Conservation (phyloP, 1,140 invertebrate genomes). For the Lordiphosa collinella region DNA sequence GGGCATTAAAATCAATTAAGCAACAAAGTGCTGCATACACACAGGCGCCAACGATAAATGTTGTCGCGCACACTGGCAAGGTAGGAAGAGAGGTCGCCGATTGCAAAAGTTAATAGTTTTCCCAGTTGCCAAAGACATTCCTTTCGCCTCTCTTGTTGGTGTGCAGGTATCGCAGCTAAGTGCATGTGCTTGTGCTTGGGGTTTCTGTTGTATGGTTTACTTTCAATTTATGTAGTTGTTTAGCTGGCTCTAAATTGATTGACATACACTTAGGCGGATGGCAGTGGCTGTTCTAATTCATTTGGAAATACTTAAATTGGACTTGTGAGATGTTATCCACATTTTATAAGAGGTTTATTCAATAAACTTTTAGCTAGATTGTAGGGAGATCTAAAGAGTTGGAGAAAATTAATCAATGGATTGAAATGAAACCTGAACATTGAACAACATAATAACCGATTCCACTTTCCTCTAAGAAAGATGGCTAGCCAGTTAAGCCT, state of each 20-base stretch:
- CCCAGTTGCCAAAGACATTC: slow-evolving; percentile 57
- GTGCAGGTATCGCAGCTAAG: slow-evolving; percentile 28
- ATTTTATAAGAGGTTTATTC: too few species aligned
- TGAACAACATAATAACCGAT: too few species aligned
- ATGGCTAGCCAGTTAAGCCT: too few species aligned
- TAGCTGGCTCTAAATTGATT: slow-evolving; percentile 1
- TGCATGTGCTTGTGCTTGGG: slow-evolving; percentile 28
- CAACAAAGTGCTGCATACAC: slow-evolving; percentile 72
- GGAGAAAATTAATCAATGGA: too few species aligned
- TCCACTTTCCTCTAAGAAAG: too few species aligned
- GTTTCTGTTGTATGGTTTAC: slow-evolving; percentile 21
- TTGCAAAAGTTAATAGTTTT: slow-evolving; percentile 68
- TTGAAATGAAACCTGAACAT: too few species aligned
- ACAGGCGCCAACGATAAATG: slow-evolving; percentile 63
- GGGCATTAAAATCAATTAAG: slow-evolving; percentile 75
- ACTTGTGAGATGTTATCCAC: too few species aligned
- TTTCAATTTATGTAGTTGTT: slow-evolving; percentile 8
- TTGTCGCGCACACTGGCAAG: slow-evolving; percentile 26
- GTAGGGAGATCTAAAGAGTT: too few species aligned
- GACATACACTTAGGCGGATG: neutral
- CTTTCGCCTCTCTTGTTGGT: neutral
- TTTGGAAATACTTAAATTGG: too few species aligned
- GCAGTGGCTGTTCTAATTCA: neutral
- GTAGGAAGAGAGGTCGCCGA: neutral
- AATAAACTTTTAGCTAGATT: too few species aligned